phyloP scores from a whole-genome alignment of 2,113 vertebrate species.

The Epinephelus cyanopodus region DNA sequence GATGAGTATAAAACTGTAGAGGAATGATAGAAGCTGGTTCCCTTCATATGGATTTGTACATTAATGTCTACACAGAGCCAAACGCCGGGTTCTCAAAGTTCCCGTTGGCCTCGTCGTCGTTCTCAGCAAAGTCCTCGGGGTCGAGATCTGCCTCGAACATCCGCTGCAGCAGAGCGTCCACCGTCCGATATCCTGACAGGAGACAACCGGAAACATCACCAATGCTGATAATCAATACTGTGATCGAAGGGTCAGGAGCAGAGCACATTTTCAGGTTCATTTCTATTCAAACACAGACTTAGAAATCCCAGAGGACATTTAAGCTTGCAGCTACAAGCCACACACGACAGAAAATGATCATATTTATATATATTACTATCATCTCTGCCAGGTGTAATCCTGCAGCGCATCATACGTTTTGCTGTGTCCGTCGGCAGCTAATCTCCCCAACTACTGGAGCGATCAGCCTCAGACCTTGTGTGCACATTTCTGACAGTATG shows the following conservation, averaged over 20 bases:
- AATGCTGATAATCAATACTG: neutral
- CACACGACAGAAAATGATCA: too few species aligned
- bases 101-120: conserved; percentile 76
- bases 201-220: neutral
- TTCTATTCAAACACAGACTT: neutral
- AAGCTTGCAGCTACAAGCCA: neutral
- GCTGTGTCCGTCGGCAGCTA: too few species aligned
- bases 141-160: conserved; percentile 94
- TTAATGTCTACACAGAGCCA: conserved; percentile 46
- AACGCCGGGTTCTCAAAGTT: conserved; percentile 81
- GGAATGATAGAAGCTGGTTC: conserved; percentile 2
- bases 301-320: neutral
- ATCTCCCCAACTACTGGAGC: too few species aligned
- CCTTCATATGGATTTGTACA: conserved; percentile 18
- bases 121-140: conserved; percentile 85
- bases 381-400: too few species aligned
- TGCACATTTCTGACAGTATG: too few species aligned
- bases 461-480: too few species aligned
- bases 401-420: too few species aligned
- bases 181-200: conserved; percentile 89
- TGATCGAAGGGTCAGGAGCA: neutral
- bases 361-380: too few species aligned
- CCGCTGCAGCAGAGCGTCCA: conserved; percentile 91
- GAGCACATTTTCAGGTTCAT: neutral
- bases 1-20: conserved; percentile 6